Conservation (phyloP, 23 tunicate species). For the Oikopleura dioica region DNA sequence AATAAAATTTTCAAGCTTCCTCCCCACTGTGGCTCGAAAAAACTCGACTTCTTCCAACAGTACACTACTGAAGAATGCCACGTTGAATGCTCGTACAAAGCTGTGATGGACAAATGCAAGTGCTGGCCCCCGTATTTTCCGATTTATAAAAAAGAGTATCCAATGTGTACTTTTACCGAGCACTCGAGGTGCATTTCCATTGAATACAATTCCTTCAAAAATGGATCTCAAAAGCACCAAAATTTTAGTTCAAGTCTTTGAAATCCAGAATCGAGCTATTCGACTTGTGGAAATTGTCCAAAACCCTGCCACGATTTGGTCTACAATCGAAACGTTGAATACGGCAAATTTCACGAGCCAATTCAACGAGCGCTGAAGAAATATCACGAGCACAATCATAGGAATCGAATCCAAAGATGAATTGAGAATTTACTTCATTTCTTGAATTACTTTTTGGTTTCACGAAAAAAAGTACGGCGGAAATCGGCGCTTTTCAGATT, state of each 20-base stretch:
- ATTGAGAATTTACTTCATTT: too few relatives aligned
- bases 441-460: too few relatives aligned
- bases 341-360: slow-evolving; percentile 9
- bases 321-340: background rate
- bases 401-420: too few relatives aligned
- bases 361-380: slow-evolving; percentile 5
- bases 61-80: background rate
- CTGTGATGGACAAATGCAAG: background rate
- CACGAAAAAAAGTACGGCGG: too few relatives aligned
- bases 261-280: too few relatives aligned
- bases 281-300: background rate
- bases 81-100: background rate
- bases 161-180: slow-evolving; percentile 3
- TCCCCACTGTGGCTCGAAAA: background rate
- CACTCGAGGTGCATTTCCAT: background rate
- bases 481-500: background rate
- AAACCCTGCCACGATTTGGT: background rate
- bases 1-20: too few relatives aligned
- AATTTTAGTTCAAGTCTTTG: too few relatives aligned
- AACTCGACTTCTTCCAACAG: background rate
- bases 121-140: slow-evolving; percentile 13
- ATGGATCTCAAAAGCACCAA: too few relatives aligned
- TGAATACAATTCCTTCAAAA: too few relatives aligned
- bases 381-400: too few relatives aligned
- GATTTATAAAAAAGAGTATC: background rate